phyloP scores from a whole-genome alignment of 2,888 invertebrate species.

The Cenopis cana region DNA sequence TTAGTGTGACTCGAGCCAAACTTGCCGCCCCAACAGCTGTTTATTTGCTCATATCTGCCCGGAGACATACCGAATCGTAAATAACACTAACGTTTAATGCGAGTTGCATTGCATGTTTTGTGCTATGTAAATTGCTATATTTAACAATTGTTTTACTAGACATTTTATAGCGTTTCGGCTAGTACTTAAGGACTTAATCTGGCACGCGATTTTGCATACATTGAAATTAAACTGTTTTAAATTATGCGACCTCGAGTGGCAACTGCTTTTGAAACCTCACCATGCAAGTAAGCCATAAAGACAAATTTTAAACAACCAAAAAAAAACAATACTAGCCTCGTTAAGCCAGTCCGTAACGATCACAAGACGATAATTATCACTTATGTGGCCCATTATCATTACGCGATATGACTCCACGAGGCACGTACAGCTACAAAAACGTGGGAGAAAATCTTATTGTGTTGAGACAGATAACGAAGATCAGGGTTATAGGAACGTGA shows the following conservation, averaged over 20 bases:
- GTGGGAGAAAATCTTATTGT: conserved; percentile 54
- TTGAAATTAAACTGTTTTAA: conserved; percentile 28
- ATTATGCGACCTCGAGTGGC: conserved; percentile 21
- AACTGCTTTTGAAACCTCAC: conserved; percentile 6
- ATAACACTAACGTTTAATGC: conserved; percentile 37
- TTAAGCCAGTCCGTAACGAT: conserved; percentile 28
- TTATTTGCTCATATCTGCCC: conserved; percentile 44
- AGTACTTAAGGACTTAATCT: conserved; percentile 19
- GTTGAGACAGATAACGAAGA: conserved; percentile 50
- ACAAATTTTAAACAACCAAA: background rate
- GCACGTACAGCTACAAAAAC: conserved; percentile 54
- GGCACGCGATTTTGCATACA: conserved; percentile 40
- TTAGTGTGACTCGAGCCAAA: conserved; percentile 33
- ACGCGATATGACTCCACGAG: conserved; percentile 57
- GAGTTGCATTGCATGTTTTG: conserved; percentile 40
- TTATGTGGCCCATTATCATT: conserved; percentile 54
- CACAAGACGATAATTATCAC: conserved; percentile 46
- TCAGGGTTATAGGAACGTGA: conserved; percentile 46
- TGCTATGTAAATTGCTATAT: conserved; percentile 31
- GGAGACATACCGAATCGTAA: conserved; percentile 41
- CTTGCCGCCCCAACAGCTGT: conserved; percentile 35
- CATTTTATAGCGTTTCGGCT: conserved; percentile 22
- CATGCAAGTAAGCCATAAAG: conserved; percentile 20
- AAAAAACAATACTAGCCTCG: conserved; percentile 16
- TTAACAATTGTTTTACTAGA: conserved; percentile 32